phyloP scores from a whole-genome alignment of 2,113 vertebrate species.

The Trematocara zebra region DNA sequence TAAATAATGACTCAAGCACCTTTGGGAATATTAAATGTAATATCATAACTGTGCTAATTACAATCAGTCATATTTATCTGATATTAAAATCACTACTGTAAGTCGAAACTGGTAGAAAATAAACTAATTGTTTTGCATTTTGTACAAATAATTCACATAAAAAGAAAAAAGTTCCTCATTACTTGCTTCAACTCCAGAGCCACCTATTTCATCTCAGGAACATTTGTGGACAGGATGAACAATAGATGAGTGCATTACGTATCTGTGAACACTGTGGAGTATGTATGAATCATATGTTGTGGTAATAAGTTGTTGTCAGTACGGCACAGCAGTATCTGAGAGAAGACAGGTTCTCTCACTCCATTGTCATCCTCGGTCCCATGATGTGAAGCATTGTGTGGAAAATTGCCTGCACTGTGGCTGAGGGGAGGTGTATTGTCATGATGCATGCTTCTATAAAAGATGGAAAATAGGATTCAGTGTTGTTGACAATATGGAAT shows the following conservation, averaged over 20 bases:
- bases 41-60: not conserved
- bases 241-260: not conserved
- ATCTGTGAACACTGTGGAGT: not conserved
- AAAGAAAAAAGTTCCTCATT: not conserved
- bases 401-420: conserved; percentile 36
- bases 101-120: not conserved
- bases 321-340: not conserved
- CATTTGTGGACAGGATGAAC: not conserved
- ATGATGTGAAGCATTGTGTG: conserved; percentile 44
- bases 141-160: not conserved
- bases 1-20: not conserved
- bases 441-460: conserved; percentile 16
- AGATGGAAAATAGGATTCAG: conserved; percentile 46
- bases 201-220: not conserved
- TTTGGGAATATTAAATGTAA: not conserved
- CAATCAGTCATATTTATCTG: not conserved
- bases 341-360: not conserved
- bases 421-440: conserved; percentile 1
- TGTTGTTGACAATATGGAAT: conserved; percentile 24
- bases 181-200: not conserved
- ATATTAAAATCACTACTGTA: not conserved
- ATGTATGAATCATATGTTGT: not conserved
- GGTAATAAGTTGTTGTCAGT: not conserved
- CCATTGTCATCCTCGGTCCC: conserved; percentile 30
- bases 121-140: not conserved